Conservation (phyloP, 1,140 invertebrate genomes). For the Nebria ingens region DNA sequence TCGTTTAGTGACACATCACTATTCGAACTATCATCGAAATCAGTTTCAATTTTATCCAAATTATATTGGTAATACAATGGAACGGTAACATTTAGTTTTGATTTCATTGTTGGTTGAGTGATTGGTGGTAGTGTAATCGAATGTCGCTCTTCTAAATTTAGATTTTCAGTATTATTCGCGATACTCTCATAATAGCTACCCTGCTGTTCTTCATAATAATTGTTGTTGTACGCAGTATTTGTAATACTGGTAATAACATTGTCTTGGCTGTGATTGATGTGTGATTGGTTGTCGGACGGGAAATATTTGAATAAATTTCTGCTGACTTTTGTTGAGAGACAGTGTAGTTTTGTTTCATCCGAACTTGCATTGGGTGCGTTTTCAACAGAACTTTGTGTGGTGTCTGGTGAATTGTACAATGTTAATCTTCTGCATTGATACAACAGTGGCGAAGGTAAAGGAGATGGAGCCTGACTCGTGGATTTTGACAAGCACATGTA, state of each 20-base stretch:
- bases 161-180: background rate
- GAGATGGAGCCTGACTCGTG: background rate
- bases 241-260: no score
- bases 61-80: slow-evolving; percentile 3
- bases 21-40: slow-evolving; percentile 11
- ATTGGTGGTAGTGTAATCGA: background rate
- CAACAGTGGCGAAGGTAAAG: background rate
- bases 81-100: background rate
- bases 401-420: background rate
- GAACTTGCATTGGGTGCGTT: background rate
- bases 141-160: no score
- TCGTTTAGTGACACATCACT: background rate
- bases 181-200: no score
- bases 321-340: slow-evolving; percentile 23
- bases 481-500: background rate
- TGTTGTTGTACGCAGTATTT: background rate
- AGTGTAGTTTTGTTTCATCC: background rate
- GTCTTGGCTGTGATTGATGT: no score
- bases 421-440: background rate
- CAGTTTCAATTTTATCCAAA: slow-evolving; percentile 19
- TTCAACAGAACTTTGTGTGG: slow-evolving; percentile 6
- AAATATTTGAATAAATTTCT: slow-evolving; percentile 27
- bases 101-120: background rate
- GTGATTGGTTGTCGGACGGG: no score
- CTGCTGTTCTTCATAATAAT: no score